These are phyloP conservation scores for Sternotherus odoratus DNA, from an alignment of 2,797 vertebrate genomes.

Conservation along the genomic window DNA sequence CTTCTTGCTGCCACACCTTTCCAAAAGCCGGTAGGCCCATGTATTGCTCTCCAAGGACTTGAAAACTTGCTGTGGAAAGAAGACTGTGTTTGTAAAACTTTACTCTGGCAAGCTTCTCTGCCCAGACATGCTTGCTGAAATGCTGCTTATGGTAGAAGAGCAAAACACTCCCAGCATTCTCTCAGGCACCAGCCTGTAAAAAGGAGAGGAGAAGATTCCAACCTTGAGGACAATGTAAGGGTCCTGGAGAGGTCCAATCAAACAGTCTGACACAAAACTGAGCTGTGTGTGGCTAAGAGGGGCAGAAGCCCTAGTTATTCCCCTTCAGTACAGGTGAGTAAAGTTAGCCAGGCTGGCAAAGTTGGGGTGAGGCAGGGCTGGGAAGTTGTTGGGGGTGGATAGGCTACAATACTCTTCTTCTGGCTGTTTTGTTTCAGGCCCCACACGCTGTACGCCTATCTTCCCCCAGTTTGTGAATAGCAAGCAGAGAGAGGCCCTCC, in stretches of 20 bases:
- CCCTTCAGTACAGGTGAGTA: not conserved
- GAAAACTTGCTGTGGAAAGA: not conserved
- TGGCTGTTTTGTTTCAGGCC: not conserved
- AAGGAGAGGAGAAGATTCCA: not conserved
- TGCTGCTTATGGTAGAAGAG: not conserved
- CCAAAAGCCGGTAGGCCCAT: not conserved
- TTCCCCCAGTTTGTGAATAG: not conserved
- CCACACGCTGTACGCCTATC: not conserved
- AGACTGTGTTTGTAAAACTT: rapidly evolving
- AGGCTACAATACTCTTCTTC: not conserved
- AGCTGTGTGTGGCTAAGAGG: not conserved
- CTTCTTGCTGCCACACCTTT: not conserved
- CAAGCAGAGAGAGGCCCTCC: not conserved
- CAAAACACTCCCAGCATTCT: not conserved
- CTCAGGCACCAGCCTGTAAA: not conserved
- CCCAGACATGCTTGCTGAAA: not conserved
- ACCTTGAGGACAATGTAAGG: rapidly evolving
- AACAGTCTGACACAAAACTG: not conserved
- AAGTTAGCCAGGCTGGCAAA: not conserved
- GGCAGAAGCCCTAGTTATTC: too few relatives aligned
- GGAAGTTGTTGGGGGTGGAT: not conserved
- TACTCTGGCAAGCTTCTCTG: not conserved
- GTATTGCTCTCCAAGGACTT: not conserved
- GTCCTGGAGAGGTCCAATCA: not conserved
- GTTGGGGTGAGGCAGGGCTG: not conserved